Conservation (phyloP, 1,140 invertebrate species). For the Chironomus tepperi region DNA sequence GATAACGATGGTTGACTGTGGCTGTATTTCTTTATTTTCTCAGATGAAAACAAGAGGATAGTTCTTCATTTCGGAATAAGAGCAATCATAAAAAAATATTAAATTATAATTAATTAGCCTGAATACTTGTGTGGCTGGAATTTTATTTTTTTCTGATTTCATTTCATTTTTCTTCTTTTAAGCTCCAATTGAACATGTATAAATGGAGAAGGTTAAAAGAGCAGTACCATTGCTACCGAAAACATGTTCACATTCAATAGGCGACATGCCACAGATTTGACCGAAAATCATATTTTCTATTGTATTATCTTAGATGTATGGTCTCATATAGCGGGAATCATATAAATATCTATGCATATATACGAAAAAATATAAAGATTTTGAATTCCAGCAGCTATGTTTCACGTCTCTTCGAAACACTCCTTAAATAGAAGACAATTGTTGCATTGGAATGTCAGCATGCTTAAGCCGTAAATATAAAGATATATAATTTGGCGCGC, state of each 20-base stretch:
- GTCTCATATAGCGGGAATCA: not conserved
- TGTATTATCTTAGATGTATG: not conserved
- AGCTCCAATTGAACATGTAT: not conserved
- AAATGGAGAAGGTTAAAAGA: conserved; percentile 13
- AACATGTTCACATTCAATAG: conserved; percentile 14
- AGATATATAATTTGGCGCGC: conserved; percentile 23
- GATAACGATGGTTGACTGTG: not conserved
- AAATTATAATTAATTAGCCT: conserved; percentile 15
- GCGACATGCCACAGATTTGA: not conserved
- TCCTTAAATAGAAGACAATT: conserved; percentile 20
- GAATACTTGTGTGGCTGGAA: conserved; percentile 3
- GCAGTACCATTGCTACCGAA: conserved; percentile 4
- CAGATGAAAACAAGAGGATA: not conserved
- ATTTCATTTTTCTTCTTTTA: not conserved
- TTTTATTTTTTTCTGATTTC: not conserved
- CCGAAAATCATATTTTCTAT: conserved; percentile 14
- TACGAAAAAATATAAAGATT: not conserved
- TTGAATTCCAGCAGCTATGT: conserved; percentile 7
- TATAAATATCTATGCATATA: not conserved
- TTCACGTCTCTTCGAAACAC: conserved; percentile 10
- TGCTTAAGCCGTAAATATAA: conserved; percentile 9
- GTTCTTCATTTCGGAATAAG: not conserved
- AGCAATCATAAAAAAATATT: conserved; percentile 9
- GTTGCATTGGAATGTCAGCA: conserved; percentile 22
- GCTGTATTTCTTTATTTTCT: too few species aligned